A percentile compares a stretch with the other conserved stretches of the same genome.
These are phyloP conservation scores for Ibycter americanus DNA, from an alignment of 2,797 vertebrate genomes.

Conservation along the genomic window DNA sequence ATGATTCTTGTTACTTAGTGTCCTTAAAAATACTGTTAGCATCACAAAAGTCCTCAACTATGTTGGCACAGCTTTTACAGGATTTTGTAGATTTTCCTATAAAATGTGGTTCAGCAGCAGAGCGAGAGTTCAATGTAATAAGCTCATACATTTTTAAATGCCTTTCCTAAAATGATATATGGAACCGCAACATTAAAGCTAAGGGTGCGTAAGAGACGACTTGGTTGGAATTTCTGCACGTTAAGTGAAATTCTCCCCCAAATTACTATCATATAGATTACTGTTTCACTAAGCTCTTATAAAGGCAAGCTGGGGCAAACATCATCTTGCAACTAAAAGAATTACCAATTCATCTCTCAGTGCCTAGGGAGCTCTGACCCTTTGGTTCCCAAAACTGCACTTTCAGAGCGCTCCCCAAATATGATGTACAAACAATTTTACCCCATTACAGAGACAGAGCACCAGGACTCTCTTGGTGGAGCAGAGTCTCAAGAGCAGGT, in stretches of 20 bases:
- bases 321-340: not conserved
- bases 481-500: not conserved
- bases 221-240: not conserved
- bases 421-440: accelerated
- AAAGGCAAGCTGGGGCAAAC: not conserved
- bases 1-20: not conserved
- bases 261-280: not conserved
- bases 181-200: not conserved
- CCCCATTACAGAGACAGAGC: not conserved
- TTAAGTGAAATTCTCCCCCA: not conserved
- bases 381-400: not conserved
- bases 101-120: not conserved
- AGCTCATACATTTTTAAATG: not conserved
- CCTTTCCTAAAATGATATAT: not conserved
- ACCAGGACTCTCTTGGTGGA: not conserved
- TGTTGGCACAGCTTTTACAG: not conserved
- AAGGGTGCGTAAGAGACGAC: not conserved
- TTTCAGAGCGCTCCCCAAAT: not conserved
- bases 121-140: not conserved
- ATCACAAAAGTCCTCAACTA: not conserved
- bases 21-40: not conserved
- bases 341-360: not conserved
- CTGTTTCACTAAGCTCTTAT: not conserved
- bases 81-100: not conserved
- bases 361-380: not conserved